A percentile compares a stretch with the other conserved stretches of the same genome.
Evolutionary conservation across 2,888 invertebrate species (phyloP).

Genomic region (Protonemura montana): DNA sequence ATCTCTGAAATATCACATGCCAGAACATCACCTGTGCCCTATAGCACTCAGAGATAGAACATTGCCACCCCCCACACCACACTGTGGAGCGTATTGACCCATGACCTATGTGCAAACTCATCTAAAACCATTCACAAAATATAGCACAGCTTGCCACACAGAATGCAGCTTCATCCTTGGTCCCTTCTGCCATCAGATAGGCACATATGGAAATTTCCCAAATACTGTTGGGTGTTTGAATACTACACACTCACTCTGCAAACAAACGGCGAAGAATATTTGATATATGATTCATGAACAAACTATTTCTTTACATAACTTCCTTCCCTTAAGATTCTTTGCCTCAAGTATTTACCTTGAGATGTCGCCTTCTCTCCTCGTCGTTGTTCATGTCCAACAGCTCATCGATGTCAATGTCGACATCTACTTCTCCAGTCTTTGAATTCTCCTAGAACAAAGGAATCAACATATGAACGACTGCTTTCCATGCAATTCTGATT

Average conservation of each 20-base stretch:
- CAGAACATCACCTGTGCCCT: constrained; percentile 39
- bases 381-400: constrained; percentile 93
- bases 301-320: neutral
- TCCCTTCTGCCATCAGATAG: constrained; percentile 17
- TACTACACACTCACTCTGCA: neutral
- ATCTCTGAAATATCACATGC: neutral
- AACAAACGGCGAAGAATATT: neutral
- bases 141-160: neutral
- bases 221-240: neutral
- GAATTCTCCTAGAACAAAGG: constrained; percentile 61
- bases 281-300: constrained; percentile 8
- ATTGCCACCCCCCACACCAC: constrained; percentile 24
- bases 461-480: neutral
- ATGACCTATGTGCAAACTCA: neutral
- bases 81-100: constrained; percentile 29
- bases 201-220: constrained; percentile 19
- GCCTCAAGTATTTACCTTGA: constrained; percentile 69
- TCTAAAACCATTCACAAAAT: neutral
- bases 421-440: constrained; percentile 67
- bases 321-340: too few species aligned
- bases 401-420: constrained; percentile 95
- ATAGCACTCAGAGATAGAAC: constrained; percentile 35
- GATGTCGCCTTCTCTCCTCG: constrained; percentile 80
- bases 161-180: neutral
- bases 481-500: neutral